Base-by-base conservation (phyloP, 2,888 invertebrate genomes). In the Stomorhina lunata region DNA sequence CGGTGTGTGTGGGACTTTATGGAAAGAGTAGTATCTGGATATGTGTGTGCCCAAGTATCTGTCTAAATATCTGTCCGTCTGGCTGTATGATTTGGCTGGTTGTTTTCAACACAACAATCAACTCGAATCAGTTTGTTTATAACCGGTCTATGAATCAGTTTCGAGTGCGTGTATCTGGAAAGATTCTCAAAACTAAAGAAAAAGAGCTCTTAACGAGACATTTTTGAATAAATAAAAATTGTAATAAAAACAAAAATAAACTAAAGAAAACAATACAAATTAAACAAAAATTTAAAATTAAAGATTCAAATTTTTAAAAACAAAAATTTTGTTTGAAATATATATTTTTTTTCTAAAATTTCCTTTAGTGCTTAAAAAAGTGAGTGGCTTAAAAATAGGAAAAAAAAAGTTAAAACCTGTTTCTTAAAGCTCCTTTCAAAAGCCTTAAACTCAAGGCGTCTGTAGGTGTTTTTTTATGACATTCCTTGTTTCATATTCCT, bases 111-210 rank as follows among this genome's bases (percentile, higher is more conserved):
- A 32, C 59, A 50, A 73, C 61, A 55, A 73, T 40, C 43, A 61
- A 71, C 34, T 82, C 65, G 57, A 69, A 75, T 82, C 82, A 82
- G 82, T 82, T 82, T 75, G 82, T 79, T 79, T 79, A 75, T 79
- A 82, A 82, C 82, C 82, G 82, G 82, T 79, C 82, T 82, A 65
- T 69, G 79, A 77, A 61, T 61, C 50, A 63, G 50, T 20, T 75
- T 55, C n/a, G 45, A 25, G 45, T 55, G 55, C 12, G 68, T 15
- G 40, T n/a, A 40, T 22, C 34, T 12, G 2, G n/a, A n/a, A n/a
- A n/a, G n/a, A 1, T 32, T 45, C 15, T 40, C 15, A 22, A 12
- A 32, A 29, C 45, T 65, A n/a, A n/a, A n/a, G n/a, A n/a, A n/a
- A n/a, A n/a, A n/a, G n/a, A n/a, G n/a, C 22, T 43, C 2, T 48